These are phyloP conservation scores for Speoplatyrhinus poulsoni DNA, from an alignment of 2,113 vertebrate species.

Conservation along the genomic window DNA sequence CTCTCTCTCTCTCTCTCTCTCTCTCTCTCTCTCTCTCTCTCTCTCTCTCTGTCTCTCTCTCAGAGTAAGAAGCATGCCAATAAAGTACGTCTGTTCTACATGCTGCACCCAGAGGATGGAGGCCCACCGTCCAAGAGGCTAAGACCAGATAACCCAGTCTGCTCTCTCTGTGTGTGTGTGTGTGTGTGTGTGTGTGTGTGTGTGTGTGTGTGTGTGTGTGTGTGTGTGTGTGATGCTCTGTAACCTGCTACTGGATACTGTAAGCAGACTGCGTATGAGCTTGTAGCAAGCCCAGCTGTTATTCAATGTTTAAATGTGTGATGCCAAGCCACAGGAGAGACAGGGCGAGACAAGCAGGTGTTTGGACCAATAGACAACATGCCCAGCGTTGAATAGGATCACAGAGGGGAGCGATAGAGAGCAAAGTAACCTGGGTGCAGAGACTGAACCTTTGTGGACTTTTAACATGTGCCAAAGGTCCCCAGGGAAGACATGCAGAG, in stretches of 20 bases:
- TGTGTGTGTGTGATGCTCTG: background rate
- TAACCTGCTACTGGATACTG: too few species aligned
- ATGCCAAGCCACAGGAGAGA: too few species aligned
- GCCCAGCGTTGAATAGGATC: background rate
- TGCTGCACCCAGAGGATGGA: slow-evolving; percentile 83
- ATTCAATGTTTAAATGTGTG: background rate
- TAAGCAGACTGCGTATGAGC: too few species aligned
- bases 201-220: slow-evolving; percentile 4
- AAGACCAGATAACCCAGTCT: slow-evolving; percentile 81
- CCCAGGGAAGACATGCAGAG: too few species aligned
- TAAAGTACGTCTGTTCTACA: slow-evolving; percentile 83
- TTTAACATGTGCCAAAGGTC: too few species aligned
- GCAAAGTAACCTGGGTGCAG: background rate
- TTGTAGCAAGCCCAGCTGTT: background rate
- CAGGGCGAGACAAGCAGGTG: too few species aligned
- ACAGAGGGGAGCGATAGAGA: background rate
- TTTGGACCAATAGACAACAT: background rate
- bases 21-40: slow-evolving; percentile 9
- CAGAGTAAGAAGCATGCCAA: slow-evolving; percentile 82
- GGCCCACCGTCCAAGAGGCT: slow-evolving; percentile 83
- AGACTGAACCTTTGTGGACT: too few species aligned
- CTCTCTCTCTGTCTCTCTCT: slow-evolving; percentile 21
- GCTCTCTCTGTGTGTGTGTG: slow-evolving; percentile 16
- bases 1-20: slow-evolving; percentile 18
- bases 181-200: slow-evolving; percentile 43